A percentile compares a stretch with the other conserved stretches of the same genome.
Evolutionary conservation across 35 echinoderm and acorn worm genomes (phyloP).

Genomic region (Anneissia japonica): DNA sequence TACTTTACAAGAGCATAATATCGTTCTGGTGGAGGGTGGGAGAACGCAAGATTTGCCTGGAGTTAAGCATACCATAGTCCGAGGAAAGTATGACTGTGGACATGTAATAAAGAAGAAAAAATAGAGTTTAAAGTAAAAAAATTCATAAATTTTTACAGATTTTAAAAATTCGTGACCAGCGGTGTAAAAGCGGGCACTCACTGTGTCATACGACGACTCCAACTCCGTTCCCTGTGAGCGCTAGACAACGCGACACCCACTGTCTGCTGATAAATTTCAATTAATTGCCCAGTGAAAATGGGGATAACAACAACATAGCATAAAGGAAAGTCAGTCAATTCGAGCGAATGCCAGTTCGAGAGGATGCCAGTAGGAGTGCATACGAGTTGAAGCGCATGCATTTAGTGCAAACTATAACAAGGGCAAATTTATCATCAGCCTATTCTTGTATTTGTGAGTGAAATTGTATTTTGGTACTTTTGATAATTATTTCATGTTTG

Average conservation of each 20-base stretch:
- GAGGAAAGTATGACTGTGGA: conserved; percentile 97
- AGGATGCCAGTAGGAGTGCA: too few relatives aligned
- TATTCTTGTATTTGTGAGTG: too few relatives aligned
- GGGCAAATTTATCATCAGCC: too few relatives aligned
- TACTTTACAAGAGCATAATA: conserved; percentile 92
- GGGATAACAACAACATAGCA: neutral
- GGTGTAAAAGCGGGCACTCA: neutral
- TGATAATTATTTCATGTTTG: too few relatives aligned
- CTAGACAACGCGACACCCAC: neutral
- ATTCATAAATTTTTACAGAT: neutral
- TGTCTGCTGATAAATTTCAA: neutral
- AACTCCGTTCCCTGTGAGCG: neutral
- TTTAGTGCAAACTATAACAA: too few relatives aligned
- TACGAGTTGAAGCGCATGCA: too few relatives aligned
- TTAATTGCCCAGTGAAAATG: neutral
- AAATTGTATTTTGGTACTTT: too few relatives aligned
- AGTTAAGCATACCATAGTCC: conserved; percentile 87
- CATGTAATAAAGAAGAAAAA: conserved; percentile 92
- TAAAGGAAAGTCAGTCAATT: too few relatives aligned
- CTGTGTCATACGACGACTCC: neutral
- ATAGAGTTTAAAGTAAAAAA: neutral
- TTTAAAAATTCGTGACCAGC: neutral
- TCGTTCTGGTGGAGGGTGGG: conserved; percentile 89
- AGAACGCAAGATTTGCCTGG: conserved; percentile 90
- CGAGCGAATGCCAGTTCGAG: too few relatives aligned